Evolutionary conservation across 2,113 vertebrate species (phyloP), one percentile per base, ranked within the genome.

Genomic region (Menura novaehollandiae): DNA sequence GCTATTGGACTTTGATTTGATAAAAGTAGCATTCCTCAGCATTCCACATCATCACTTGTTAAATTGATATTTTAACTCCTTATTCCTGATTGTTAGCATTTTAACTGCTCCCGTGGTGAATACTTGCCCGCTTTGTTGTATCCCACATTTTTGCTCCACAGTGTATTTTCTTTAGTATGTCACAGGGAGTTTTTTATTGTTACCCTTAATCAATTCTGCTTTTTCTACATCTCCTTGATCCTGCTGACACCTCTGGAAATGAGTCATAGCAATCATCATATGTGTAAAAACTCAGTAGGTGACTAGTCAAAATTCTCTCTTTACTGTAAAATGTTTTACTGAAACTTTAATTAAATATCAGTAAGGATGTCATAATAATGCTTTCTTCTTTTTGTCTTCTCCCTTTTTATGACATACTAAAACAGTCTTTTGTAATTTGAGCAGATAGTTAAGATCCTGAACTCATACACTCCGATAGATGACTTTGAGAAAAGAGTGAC

Each of bases 371-470:
- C 27, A 51, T 55, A 23, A 66, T 82, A 85, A 44, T 47, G 20
- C 23, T 82, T 91, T 75, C 43, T 72, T 75, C 23, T 49, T 69
- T 67, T 37, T 83, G 17, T 60, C 37, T 41, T 53, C 56, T 41
- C 35, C 6, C 37, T 90, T 85, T 69, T 73, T 30, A 11, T 56
- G n/a, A 12, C 21, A 37, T 89, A 43, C 37, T 95, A 56, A 95
- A 82, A 24, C 11, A 81, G 11, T 67, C 39, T 97, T 79, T 41
- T 96, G 33, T 93, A 15, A 62, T 80, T 67, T 97, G 85, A 90
- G 51, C 96, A 99, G 99, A 99, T 99, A 96, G 98, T 99, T 67
- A 99, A 99, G 97, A 99, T 99, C 89, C 98, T 99, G 67, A 99
- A 99, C 92, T 99, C 99, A 1, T 99, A 99, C 97, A 99, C 99